Evolutionary conservation across 64 coral and sea anemone species (phyloP), one percentile per base, ranked within the genome.

Genomic region (Pocillopora verrucosa): DNA sequence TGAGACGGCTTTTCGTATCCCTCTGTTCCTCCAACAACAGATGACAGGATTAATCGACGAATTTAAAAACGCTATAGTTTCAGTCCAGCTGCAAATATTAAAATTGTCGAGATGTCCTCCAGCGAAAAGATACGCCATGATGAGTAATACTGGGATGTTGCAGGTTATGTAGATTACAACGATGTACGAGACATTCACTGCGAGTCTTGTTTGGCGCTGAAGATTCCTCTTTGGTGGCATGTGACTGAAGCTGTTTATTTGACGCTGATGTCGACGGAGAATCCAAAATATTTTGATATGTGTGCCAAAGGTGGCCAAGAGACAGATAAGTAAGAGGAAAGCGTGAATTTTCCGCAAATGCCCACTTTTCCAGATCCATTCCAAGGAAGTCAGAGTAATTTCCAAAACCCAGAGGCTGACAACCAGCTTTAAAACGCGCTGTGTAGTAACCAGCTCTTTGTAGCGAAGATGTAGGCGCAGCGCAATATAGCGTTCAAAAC

Each of bases 11-110:
- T 58, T n/a, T 56, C 79, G 79, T 24, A 91, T 91, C 5, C 86
- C 90, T 63, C 35, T 61, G 22, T 88, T 87, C 89, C 87, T 96
- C 94, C 94, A 96, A 36, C 90, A 96, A 60, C 90, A 96, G 16
- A 92, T 84, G 20, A 89, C 11, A 6, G 94, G 90, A 58, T 96
- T 96, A 0, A 96, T 58, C 20, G 60, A 80, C 10, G 94, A 96
- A 26, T 92, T 96, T 4, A 84, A 61, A 73, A 92, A 96, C 16
- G 94, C 94, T 34, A 96, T 73, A 4, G 94, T 96, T 57, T 96
- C 90, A 13, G 87, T 74, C 94, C 90, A 96, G 15, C 94, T 92
- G 4, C 79, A 96, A 60, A 96, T 70, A 77, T 96, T 92, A 26
- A 95, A 59, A 7, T 58, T 84, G 0, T 16, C n/a, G 30, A 96